Evolutionary conservation across 2,113 vertebrate genomes (phyloP).

Genomic region (Globicephala melas): DNA sequence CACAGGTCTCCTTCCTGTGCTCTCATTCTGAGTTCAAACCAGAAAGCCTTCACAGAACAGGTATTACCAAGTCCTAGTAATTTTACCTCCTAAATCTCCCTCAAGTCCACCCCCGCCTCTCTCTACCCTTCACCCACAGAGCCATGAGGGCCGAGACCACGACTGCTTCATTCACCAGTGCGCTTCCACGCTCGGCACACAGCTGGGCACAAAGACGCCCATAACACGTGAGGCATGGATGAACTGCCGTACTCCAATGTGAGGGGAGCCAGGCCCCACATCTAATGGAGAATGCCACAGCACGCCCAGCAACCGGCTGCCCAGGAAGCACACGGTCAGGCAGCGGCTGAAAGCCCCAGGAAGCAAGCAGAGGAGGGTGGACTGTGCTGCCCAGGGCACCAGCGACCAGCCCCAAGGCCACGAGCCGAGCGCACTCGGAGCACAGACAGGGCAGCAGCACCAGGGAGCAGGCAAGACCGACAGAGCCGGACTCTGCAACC

Average conservation of each 20-base stretch:
- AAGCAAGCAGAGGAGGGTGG: rapidly evolving
- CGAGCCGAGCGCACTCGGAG: neutral
- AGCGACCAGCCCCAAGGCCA: neutral
- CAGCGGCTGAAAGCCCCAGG: rapidly evolving
- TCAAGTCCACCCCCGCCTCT: neutral
- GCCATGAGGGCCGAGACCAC: neutral
- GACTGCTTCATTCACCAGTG: neutral
- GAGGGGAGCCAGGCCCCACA: neutral
- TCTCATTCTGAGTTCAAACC: neutral
- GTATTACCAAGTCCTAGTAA: too few relatives aligned
- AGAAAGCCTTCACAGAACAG: neutral
- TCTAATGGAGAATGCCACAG: neutral
- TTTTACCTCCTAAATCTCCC: neutral
- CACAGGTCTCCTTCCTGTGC: neutral
- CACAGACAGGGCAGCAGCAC: neutral
- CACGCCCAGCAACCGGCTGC: rapidly evolving
- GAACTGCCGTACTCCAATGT: neutral
- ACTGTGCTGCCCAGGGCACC: rapidly evolving
- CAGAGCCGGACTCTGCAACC: neutral
- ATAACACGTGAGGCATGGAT: neutral
- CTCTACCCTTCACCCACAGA: neutral
- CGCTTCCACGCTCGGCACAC: neutral
- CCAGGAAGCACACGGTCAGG: neutral
- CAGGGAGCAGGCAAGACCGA: neutral
- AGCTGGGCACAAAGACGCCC: neutral